These are phyloP conservation scores for Sebastes dallii DNA, from an alignment of 2,797 vertebrate genomes.

Conservation along the genomic window DNA sequence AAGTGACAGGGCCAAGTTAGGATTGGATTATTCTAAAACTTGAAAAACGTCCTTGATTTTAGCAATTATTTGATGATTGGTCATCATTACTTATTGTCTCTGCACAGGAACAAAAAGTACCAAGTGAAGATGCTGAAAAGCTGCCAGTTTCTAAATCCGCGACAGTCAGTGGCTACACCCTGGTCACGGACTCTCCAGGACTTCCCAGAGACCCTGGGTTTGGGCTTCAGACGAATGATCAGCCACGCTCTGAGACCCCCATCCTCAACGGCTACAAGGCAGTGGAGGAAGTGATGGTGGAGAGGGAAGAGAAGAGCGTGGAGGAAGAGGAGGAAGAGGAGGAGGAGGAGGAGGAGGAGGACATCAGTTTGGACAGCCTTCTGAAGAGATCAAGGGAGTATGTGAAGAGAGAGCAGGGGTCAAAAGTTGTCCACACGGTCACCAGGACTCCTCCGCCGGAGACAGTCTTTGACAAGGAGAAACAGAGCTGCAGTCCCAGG, in stretches of 20 bases:
- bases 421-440: constrained; percentile 64
- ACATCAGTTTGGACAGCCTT: constrained; percentile 90
- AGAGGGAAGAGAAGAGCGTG: constrained; percentile 55
- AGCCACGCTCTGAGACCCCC: constrained; percentile 9
- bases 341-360: constrained; percentile 75
- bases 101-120: constrained; percentile 78
- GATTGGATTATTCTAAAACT: too few species aligned
- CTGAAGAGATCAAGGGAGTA: constrained; percentile 90
- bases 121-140: constrained; percentile 47
- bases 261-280: constrained; percentile 34
- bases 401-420: constrained; percentile 84
- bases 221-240: constrained; percentile 22
- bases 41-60: not conserved
- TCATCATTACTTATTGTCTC: not conserved
- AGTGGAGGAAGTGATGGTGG: constrained; percentile 26
- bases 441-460: constrained; percentile 55
- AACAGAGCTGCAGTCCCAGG: constrained; percentile 71
- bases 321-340: constrained; percentile 60
- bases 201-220: constrained; percentile 51
- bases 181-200: constrained; percentile 70
- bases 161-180: constrained; percentile 65
- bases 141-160: constrained; percentile 63
- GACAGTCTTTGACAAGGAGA: constrained; percentile 84
- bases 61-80: not conserved
- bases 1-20: too few species aligned